Conservation (phyloP, 2,888 invertebrate species). For the Galerucella pusilla region DNA sequence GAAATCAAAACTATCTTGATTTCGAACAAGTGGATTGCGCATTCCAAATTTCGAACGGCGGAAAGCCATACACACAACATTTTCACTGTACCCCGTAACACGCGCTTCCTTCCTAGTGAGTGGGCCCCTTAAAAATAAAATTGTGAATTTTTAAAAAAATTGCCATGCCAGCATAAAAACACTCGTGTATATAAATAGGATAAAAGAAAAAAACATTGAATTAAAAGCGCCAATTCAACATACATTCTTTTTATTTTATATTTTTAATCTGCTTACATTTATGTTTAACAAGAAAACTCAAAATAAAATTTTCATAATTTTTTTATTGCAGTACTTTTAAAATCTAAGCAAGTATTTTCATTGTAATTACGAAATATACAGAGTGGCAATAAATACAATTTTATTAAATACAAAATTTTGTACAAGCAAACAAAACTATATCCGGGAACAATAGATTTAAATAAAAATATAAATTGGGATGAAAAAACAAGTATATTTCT, state of each 20-base stretch:
- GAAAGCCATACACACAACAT: too few species aligned
- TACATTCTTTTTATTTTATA: constrained; percentile 43
- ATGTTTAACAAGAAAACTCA: constrained; percentile 45
- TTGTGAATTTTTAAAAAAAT: too few species aligned
- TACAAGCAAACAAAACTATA: constrained; percentile 49
- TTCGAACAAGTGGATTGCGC: too few species aligned
- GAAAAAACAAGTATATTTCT: constrained; percentile 39
- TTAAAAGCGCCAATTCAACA: constrained; percentile 35
- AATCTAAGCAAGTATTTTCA: constrained; percentile 51
- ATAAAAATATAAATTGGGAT: constrained; percentile 37
- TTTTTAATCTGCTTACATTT: constrained; percentile 45
- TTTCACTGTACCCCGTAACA: too few species aligned
- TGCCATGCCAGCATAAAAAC: too few species aligned
- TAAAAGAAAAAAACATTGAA: constrained; percentile 8
- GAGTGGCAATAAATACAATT: constrained; percentile 51
- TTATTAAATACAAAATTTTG: constrained; percentile 53
- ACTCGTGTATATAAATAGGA: background rate
- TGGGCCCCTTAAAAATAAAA: too few species aligned
- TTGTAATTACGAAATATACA: constrained; percentile 53
- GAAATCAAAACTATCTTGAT: too few species aligned
- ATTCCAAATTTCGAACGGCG: too few species aligned
- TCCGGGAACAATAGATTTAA: constrained; percentile 22
- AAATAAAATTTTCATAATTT: constrained; percentile 42
- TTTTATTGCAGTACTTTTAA: constrained; percentile 47
- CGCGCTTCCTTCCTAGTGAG: too few species aligned